phyloP scores from a whole-genome alignment of 1,140 invertebrate genomes.

The Sycophaga agraensis region DNA sequence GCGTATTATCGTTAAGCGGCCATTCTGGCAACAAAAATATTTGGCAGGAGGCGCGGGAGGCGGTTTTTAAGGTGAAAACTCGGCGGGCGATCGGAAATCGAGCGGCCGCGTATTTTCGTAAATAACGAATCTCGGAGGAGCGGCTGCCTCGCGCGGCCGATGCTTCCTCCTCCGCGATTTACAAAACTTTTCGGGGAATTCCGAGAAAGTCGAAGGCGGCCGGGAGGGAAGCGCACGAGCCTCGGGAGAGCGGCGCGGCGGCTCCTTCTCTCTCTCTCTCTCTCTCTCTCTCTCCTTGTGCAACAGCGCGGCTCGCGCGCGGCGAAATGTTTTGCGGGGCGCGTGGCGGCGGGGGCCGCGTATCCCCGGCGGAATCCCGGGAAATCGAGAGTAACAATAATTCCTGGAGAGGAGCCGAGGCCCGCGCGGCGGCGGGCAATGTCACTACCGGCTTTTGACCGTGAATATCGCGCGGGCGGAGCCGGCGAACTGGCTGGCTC shows the following conservation, averaged over 20 bases:
- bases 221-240: not conserved
- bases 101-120: conserved; percentile 2
- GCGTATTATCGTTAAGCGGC: too few relatives aligned
- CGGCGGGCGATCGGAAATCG: too few relatives aligned
- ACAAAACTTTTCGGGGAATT: conserved; percentile 24
- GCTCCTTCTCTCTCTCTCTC: too few relatives aligned
- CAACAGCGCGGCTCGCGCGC: too few relatives aligned
- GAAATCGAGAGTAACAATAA: conserved; percentile 36
- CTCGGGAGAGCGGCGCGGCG: not conserved
- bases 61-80: too few relatives aligned
- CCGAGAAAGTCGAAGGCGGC: conserved; percentile 14
- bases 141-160: not conserved
- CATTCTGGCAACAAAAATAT: too few relatives aligned
- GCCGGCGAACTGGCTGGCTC: not conserved
- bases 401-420: conserved; percentile 33
- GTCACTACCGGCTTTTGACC: conserved; percentile 37
- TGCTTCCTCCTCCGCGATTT: conserved; percentile 15
- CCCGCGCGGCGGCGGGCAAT: conserved; percentile 26
- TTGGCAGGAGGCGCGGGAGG: too few relatives aligned
- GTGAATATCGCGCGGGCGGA: conserved; percentile 27
- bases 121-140: not conserved
- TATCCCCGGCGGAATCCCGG: conserved; percentile 16
- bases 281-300: too few relatives aligned
- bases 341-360: too few relatives aligned
- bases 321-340: too few relatives aligned